Base-by-base conservation (phyloP, 2,888 invertebrate species). In the Campoletis raptor region DNA sequence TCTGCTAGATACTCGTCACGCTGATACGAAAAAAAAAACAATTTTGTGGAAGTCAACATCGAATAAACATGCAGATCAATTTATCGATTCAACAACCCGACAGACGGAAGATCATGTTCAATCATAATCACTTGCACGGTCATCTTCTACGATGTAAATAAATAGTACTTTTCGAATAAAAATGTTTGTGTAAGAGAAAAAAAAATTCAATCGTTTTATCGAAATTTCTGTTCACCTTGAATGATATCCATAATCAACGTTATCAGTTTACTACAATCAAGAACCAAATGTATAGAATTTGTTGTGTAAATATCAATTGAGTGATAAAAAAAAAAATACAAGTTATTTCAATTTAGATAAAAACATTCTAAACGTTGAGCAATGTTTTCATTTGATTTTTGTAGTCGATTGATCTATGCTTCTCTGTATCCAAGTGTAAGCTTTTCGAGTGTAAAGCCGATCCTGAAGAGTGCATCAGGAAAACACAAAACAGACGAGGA, bases 401-500 rank as follows among this genome's bases (percentile, higher is more conserved):
- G 9, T 57, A 9, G n/a, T 36, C 37, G 72, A 54, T 61, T 40
- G 24, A 57, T 37, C 24, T 18, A 4, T 24, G 37, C 57, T 15
- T 10, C 12, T 48, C 10, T 57, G n/a, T 57, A 45, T 54, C 21
- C 40, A 21, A 30, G 61, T 61, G 45, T 48, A 45, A 45, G 76
- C 76, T 24, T 76, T 64, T 52, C 40, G 45, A 76, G 74, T 64
- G 69, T 66, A 45, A 64, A 72, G 15, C 40, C 73, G 73, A 73
- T 42, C 10, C 15, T 61, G n/a, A 40, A 37, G 76, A 82, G 77
- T 69, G 48, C 61, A 80, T 24, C 61, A 42, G 24, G 54, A n/a
- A 45, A 81, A 80, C 70, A 40, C 54, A 45, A 77, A 76, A 77
- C 74, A 66, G 81, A 66, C 36, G 40, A 8, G 42, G 70, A 81